A percentile compares a stretch with the other conserved stretches of the same genome.
Evolutionary conservation across 2,113 vertebrate genomes (phyloP).

Genomic region (Myrmophylax atrothorax): DNA sequence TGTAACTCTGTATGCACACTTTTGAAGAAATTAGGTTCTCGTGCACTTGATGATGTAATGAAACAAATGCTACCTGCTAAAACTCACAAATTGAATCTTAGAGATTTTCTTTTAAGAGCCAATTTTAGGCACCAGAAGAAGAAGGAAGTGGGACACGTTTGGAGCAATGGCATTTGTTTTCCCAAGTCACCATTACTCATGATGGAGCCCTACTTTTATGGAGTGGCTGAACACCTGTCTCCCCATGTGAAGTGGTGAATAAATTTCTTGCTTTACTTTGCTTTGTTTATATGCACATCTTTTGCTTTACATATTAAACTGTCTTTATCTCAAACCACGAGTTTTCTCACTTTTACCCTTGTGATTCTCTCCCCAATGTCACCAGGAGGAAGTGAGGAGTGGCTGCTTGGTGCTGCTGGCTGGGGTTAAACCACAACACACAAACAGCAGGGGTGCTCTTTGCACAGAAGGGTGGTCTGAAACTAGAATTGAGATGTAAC

Average conservation of each 20-base stretch:
- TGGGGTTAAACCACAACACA: not conserved
- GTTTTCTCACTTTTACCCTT: not conserved
- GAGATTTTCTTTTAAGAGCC: too few species aligned
- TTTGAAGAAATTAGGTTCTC: too few species aligned
- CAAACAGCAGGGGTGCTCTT: not conserved
- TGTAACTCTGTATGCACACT: too few species aligned
- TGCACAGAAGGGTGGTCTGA: not conserved
- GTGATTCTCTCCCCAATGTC: not conserved
- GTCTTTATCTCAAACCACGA: not conserved
- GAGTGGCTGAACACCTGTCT: not conserved
- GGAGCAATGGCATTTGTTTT: rapidly evolving
- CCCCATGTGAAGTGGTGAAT: not conserved
- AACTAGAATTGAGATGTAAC: not conserved
- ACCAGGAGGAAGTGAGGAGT: not conserved
- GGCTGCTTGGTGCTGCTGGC: not conserved
- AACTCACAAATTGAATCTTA: too few species aligned
- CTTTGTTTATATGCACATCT: not conserved
- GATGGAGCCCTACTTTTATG: not conserved
- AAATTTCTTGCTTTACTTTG: not conserved
- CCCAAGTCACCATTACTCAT: not conserved
- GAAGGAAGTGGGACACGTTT: not conserved
- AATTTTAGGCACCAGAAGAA: not conserved
- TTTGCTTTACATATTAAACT: not conserved
- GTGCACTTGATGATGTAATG: too few species aligned
- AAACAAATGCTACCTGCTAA: too few species aligned